Evolutionary conservation across 2,797 vertebrate genomes (phyloP).

Genomic region (Phataginus tricuspis): DNA sequence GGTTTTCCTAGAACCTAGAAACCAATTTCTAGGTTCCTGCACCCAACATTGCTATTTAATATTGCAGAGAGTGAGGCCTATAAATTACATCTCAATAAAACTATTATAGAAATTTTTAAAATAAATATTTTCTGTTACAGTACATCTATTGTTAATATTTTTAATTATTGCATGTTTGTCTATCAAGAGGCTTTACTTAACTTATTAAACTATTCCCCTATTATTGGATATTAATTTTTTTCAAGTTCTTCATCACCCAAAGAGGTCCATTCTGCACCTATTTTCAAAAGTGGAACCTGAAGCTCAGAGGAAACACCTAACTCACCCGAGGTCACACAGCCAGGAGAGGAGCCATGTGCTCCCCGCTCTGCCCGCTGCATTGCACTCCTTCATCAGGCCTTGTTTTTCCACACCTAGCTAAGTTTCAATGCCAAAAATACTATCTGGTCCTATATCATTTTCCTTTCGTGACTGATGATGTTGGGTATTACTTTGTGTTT

Average conservation of each 20-base stretch:
- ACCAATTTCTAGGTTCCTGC: no score
- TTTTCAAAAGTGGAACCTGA: conserved; percentile 4
- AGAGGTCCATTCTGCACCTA: not conserved
- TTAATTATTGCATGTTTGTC: not conserved
- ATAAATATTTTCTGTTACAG: not conserved
- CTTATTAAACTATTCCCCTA: not conserved
- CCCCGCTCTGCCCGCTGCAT: not conserved
- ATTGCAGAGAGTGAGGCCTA: not conserved
- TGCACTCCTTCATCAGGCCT: not conserved
- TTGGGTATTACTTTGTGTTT: not conserved
- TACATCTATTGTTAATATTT: not conserved
- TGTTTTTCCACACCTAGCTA: not conserved
- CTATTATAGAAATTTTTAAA: not conserved
- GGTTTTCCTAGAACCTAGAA: no score
- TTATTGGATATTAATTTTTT: not conserved
- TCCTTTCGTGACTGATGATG: not conserved
- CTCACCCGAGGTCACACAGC: not conserved
- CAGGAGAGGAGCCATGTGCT: no score
- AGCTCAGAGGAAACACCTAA: not conserved
- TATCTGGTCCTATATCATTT: not conserved
- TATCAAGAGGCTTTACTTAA: not conserved
- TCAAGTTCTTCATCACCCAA: not conserved
- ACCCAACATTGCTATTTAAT: no score
- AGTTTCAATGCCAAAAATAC: not conserved
- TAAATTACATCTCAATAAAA: not conserved